These are phyloP conservation scores for Heliornis fulica DNA, from an alignment of 2,113 vertebrate species.

Conservation along the genomic window DNA sequence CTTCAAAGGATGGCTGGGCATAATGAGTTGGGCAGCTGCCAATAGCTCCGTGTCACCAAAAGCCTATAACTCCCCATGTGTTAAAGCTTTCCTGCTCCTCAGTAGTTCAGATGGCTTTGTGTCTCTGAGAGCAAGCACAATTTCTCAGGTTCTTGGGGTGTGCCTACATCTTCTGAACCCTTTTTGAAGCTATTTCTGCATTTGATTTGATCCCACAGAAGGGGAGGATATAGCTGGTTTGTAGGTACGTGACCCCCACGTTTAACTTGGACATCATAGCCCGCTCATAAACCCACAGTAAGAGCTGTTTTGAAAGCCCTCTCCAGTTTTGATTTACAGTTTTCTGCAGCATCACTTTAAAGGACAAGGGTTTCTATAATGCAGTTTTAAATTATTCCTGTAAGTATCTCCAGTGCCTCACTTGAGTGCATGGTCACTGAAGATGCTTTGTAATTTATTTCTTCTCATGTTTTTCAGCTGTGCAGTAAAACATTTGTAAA, in stretches of 20 bases:
- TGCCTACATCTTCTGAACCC: not conserved
- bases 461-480: not conserved
- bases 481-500: not conserved
- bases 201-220: not conserved
- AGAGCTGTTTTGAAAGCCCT: not conserved
- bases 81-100: conserved; percentile 10
- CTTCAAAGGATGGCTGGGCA: conserved; percentile 20
- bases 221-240: not conserved
- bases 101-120: conserved; percentile 28
- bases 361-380: conserved; percentile 13
- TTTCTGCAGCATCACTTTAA: conserved; percentile 30
- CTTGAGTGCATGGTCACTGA: not conserved
- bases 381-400: not conserved
- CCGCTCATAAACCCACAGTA: not conserved
- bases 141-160: conserved; percentile 1
- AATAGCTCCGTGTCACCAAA: not conserved
- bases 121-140: not conserved
- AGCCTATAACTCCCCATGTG: not conserved
- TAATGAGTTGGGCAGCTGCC: conserved; percentile 46
- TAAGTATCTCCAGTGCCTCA: not conserved
- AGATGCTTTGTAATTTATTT: not conserved
- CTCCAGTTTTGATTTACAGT: not conserved
- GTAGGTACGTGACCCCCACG: not conserved
- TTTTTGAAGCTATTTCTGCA: conserved; percentile 23
- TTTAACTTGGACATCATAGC: not conserved